Evolutionary conservation across 2,888 invertebrate species (phyloP), one percentile per base, ranked within the genome.

Genomic region (Conus canariensis): DNA sequence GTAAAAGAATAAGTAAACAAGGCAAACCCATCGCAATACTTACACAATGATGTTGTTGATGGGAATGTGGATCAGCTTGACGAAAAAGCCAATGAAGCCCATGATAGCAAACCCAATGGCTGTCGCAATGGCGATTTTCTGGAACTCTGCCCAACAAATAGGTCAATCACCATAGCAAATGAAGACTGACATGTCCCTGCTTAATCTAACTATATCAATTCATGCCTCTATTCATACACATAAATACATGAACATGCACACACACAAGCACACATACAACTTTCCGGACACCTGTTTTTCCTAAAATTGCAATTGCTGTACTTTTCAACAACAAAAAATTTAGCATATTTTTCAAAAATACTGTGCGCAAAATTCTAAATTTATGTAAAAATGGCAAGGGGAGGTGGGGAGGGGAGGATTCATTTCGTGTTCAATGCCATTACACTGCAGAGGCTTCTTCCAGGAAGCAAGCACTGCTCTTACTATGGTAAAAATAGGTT

Each of bases 71-170:
- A 99, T 99, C 94, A 99, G 97, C 97, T 99, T 99, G 74, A 99
- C 99, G 95, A 99, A 99, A 97, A 99, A 99, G 95, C 99, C 99
- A 96, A 99, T 99, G 97, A 99, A 99, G 90, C 99, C 99, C 99
- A 99, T 99, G 96, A 99, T 99, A 96, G 99, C 99, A 97, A 99
- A 99, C 90, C 99, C 99, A 95, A 99, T 99, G 8, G 99, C 99
- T 91, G 99, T 99, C 90, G 99, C 99, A 94, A 99, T 98, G 59
- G 99, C 99, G 95, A 99, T 99, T 97, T 99, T 99, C 96, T 99
- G 99, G 97, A 99, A 99, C 97, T 99, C 99, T 98, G 97, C 74
- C 97, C 83, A 56, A 77, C n/a, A 9, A 74, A 22, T 16, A 87
- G 14, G 14, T 70, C 25, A 74, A 87, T 45, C 25, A 25, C 59